Evolutionary conservation across 2,113 vertebrate species (phyloP).

Genomic region (Trachemys scripta): DNA sequence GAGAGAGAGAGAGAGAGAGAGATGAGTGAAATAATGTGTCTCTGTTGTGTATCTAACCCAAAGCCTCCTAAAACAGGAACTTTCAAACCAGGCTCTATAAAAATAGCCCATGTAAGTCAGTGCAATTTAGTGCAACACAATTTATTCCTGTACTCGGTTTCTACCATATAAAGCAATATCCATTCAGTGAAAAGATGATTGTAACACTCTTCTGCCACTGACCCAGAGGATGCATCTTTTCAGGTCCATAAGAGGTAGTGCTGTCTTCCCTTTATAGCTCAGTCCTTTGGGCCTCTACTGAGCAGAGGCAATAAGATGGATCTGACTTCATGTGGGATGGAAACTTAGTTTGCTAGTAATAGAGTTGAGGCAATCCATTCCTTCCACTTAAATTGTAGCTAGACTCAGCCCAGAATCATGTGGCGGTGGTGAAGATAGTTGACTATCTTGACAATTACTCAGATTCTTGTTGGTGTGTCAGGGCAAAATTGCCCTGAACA

Average conservation of each 20-base stretch:
- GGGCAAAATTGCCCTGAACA: not conserved
- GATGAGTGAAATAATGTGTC: slow-evolving; percentile 47
- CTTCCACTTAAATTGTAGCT: not conserved
- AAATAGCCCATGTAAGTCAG: slow-evolving; percentile 50
- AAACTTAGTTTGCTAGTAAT: not conserved
- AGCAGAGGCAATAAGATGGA: not conserved
- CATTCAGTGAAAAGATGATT: slow-evolving; percentile 44
- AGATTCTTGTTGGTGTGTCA: not conserved
- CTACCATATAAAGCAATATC: slow-evolving; percentile 65
- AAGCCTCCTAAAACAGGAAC: slow-evolving; percentile 54
- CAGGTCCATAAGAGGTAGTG: not conserved
- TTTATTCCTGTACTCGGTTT: slow-evolving; percentile 37
- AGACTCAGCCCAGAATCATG: not conserved
- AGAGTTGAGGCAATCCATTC: not conserved
- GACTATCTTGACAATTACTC: not conserved
- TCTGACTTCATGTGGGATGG: not conserved
- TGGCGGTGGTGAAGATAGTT: not conserved
- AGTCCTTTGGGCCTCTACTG: not conserved
- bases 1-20: slow-evolving; percentile 54
- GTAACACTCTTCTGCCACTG: not conserved
- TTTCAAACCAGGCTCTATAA: slow-evolving; percentile 43
- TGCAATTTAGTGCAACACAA: slow-evolving; percentile 61
- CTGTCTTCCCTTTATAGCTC: not conserved
- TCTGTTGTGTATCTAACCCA: not conserved
- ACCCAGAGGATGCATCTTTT: slow-evolving; percentile 22